phyloP scores from a whole-genome alignment of 1,140 invertebrate genomes.

The Drosophila funebris region DNA sequence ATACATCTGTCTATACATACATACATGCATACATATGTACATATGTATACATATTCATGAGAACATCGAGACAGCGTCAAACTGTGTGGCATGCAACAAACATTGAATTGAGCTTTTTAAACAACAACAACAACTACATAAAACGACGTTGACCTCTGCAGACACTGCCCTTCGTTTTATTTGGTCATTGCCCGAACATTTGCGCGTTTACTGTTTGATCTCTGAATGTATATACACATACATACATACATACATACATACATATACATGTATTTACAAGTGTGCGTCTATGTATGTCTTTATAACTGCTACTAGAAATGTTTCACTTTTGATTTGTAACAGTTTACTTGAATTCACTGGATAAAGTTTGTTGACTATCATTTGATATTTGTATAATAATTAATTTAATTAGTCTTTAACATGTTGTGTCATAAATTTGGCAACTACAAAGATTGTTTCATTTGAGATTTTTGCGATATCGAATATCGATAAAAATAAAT shows the following conservation, averaged over 20 bases:
- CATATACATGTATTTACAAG: neutral
- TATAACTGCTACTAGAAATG: no score
- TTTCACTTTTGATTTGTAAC: no score
- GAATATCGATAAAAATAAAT: no score
- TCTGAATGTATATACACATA: neutral
- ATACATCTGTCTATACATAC: neutral
- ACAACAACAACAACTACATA: constrained; percentile 11
- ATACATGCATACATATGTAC: neutral
- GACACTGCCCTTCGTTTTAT: constrained; percentile 16
- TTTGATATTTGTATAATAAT: no score
- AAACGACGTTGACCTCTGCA: constrained; percentile 45
- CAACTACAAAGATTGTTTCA: no score
- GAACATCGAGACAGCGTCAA: neutral
- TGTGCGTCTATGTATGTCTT: neutral
- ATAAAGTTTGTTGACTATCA: no score
- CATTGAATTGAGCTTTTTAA: constrained; percentile 25
- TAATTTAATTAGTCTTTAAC: no score
- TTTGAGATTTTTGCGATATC: no score
- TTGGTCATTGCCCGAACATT: constrained; percentile 56
- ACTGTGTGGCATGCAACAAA: constrained; percentile 34
- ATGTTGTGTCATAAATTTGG: no score
- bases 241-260: neutral
- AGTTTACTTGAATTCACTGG: no score
- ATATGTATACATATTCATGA: neutral
- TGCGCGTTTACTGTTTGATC: constrained; percentile 22